Evolutionary conservation across 2,888 invertebrate genomes (phyloP).

Genomic region (Brachylomia viminalis): DNA sequence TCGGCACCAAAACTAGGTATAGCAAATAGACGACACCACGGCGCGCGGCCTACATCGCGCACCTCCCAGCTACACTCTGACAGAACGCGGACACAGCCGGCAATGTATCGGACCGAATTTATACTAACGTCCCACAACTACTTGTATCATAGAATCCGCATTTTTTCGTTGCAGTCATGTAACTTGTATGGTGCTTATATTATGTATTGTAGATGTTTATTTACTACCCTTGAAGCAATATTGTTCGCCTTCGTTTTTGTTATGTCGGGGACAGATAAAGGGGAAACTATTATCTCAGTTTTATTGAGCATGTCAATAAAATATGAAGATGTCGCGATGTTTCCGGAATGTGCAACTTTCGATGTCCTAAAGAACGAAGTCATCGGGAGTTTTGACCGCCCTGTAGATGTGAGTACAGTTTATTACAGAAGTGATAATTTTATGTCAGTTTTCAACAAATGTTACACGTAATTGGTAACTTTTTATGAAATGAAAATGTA

Average conservation of each 20-base stretch:
- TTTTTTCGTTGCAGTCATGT: conserved; percentile 83
- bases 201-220: conserved; percentile 77
- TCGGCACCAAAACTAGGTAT: conserved; percentile 90
- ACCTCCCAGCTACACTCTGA: conserved; percentile 60
- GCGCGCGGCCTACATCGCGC: conserved; percentile 67
- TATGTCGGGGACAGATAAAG: conserved; percentile 62
- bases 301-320: conserved; percentile 78
- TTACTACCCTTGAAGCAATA: conserved; percentile 77
- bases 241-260: conserved; percentile 70
- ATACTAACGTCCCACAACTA: conserved; percentile 77
- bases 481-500: conserved; percentile 40
- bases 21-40: conserved; percentile 81
- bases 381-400: conserved; percentile 53
- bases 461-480: conserved; percentile 7
- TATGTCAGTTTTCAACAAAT: conserved; percentile 21
- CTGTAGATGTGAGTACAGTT: conserved; percentile 46
- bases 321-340: conserved; percentile 68
- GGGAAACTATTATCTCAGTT: conserved; percentile 78
- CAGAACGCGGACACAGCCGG: conserved; percentile 69
- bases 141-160: conserved; percentile 69
- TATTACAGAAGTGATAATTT: conserved; percentile 46
- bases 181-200: conserved; percentile 86
- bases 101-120: conserved; percentile 83
- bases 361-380: conserved; percentile 34
- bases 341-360: conserved; percentile 63